Percentiles rank a stretch among this genome's conserved stretches.
Conservation (phyloP, 2,797 vertebrate genomes). For the Halcyon badia region DNA sequence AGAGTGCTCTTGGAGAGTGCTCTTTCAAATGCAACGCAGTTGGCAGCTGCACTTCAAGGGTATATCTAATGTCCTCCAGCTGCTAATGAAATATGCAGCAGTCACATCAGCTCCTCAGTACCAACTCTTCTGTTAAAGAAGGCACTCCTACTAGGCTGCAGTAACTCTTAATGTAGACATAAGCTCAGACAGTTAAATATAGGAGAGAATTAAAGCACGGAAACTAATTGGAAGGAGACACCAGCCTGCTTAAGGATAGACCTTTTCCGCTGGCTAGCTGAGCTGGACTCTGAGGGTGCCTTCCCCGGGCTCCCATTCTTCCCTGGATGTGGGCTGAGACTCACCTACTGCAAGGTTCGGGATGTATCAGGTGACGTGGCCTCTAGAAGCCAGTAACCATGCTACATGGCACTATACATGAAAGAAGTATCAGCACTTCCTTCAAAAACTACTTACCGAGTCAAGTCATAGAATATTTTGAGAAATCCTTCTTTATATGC, state of each 20-base stretch:
- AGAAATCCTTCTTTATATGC: background rate
- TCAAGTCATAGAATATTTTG: background rate
- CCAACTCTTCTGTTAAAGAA: background rate
- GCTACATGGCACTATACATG: background rate
- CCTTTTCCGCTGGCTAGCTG: background rate
- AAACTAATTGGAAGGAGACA: background rate
- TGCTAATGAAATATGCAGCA: background rate
- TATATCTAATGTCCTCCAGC: background rate
- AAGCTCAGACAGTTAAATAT: background rate
- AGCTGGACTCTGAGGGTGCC: background rate
- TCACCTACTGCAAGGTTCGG: fast-evolving
- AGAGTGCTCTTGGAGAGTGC: background rate
- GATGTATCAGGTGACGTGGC: background rate
- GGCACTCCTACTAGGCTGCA: background rate
- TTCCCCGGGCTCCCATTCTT: background rate
- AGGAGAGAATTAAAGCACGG: background rate
- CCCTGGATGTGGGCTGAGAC: background rate
- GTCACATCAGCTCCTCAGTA: background rate
- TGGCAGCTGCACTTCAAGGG: background rate
- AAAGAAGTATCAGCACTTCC: background rate
- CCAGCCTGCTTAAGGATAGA: background rate
- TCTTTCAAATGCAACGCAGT: background rate
- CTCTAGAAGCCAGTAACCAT: background rate
- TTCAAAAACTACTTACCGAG: background rate
- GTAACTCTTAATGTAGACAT: background rate